phyloP scores from a whole-genome alignment of 2,888 invertebrate species.

The Conus canariensis region DNA sequence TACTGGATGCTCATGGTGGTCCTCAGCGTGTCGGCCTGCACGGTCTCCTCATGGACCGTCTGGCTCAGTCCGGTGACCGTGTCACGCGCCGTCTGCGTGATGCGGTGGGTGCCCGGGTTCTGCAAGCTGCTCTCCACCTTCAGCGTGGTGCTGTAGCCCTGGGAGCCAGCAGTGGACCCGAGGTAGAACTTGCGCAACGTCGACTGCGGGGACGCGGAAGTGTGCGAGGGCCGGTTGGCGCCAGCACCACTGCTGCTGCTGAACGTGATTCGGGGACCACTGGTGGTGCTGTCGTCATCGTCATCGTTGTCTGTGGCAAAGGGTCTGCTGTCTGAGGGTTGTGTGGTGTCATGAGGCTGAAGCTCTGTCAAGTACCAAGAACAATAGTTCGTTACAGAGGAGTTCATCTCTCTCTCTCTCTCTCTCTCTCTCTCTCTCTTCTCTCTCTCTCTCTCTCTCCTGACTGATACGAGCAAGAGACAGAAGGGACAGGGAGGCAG shows the following conservation, averaged over 20 bases:
- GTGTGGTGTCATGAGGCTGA: no score
- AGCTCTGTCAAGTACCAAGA: no score
- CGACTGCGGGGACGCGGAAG: neutral
- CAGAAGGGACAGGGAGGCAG: no score
- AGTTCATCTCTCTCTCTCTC: no score
- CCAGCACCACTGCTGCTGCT: neutral
- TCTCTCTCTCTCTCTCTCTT: no score
- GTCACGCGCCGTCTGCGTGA: conserved; percentile 53
- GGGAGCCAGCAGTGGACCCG: conserved; percentile 30
- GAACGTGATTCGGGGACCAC: no score
- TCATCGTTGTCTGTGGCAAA: no score
- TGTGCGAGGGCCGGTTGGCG: neutral
- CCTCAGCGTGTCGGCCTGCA: conserved; percentile 49
- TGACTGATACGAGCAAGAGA: no score
- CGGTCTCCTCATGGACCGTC: conserved; percentile 54
- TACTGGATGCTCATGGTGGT: conserved; percentile 46
- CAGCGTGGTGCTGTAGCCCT: conserved; percentile 52
- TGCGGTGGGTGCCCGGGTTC: conserved; percentile 53
- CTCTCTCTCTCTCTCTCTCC: no score
- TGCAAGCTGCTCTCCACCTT: conserved; percentile 49
- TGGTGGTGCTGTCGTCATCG: no score
- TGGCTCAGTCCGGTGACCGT: conserved; percentile 50
- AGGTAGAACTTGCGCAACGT: conserved; percentile 41
- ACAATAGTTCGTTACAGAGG: no score
- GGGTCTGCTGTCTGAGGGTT: no score